Percentiles rank a stretch among this genome's conserved stretches.
phyloP scores from a whole-genome alignment of 2,888 invertebrate genomes.

The Drosophila suboccidentalis region DNA sequence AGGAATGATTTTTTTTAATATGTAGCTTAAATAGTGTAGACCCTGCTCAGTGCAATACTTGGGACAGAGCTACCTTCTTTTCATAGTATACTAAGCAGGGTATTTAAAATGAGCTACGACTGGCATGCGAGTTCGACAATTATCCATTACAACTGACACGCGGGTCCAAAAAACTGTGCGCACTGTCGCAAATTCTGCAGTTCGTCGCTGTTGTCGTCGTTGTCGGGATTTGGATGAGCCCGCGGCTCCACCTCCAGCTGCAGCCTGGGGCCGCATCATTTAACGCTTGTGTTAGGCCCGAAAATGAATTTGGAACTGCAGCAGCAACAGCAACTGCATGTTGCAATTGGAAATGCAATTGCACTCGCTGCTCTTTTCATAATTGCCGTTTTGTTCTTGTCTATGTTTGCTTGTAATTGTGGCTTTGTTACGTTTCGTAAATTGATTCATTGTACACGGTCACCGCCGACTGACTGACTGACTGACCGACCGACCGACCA shows the following conservation, averaged over 20 bases:
- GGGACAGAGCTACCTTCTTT: not conserved
- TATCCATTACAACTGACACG: constrained; percentile 79
- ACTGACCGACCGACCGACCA: not conserved
- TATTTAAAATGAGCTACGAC: constrained; percentile 58
- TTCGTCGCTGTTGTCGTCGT: constrained; percentile 17
- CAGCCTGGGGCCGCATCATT: constrained; percentile 57
- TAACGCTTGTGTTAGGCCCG: constrained; percentile 58
- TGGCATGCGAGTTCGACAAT: constrained; percentile 78
- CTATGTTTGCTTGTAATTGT: constrained; percentile 70
- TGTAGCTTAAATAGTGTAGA: not conserved
- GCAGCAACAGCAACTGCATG: constrained; percentile 34
- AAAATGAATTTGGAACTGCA: constrained; percentile 19
- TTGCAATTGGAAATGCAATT: constrained; percentile 71
- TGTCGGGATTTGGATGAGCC: constrained; percentile 6
- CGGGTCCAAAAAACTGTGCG: constrained; percentile 47
- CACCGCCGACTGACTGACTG: constrained; percentile 42
- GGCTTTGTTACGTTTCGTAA: constrained; percentile 81
- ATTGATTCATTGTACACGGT: constrained; percentile 79
- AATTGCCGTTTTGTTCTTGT: constrained; percentile 79
- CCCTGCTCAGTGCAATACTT: not conserved
- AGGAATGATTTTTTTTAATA: not conserved
- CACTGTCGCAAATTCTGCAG: constrained; percentile 49
- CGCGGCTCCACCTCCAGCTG: constrained; percentile 22
- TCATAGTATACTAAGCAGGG: constrained; percentile 14
- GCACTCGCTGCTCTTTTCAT: constrained; percentile 79